phyloP scores from a whole-genome alignment of 2,113 vertebrate species.

The Perca fluviatilis region DNA sequence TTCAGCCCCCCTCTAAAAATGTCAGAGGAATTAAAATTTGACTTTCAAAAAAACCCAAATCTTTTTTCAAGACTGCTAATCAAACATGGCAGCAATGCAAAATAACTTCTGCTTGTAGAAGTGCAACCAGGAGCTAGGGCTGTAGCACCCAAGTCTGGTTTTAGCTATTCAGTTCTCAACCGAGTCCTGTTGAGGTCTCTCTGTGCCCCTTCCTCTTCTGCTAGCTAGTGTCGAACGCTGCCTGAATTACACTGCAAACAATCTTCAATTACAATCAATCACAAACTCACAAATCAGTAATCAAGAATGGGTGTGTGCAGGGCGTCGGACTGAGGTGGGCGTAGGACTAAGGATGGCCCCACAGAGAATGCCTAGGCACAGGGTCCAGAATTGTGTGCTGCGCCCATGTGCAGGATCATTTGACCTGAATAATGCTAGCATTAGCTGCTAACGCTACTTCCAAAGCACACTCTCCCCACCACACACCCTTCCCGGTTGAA shows the following conservation, averaged over 20 bases:
- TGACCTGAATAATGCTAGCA: not conserved
- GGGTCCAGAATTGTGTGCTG: too few relatives aligned
- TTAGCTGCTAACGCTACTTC: not conserved
- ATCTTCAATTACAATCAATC: too few relatives aligned
- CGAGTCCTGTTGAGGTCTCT: not conserved
- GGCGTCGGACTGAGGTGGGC: too few relatives aligned
- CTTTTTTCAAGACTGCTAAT: constrained; percentile 37
- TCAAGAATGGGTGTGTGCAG: too few relatives aligned
- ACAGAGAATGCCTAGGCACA: too few relatives aligned
- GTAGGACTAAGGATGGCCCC: too few relatives aligned
- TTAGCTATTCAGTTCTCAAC: not conserved
- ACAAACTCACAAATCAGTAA: not conserved
- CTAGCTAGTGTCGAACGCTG: not conserved
- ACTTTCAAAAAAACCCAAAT: constrained; percentile 32
- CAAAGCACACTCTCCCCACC: not conserved
- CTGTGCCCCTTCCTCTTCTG: not conserved
- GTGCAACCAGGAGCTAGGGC: not conserved
- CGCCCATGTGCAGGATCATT: not conserved
- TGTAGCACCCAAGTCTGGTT: not conserved
- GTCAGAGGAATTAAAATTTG: constrained; percentile 53
- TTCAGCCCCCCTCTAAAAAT: constrained; percentile 41
- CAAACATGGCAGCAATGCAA: constrained; percentile 36
- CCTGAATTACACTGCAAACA: not conserved
- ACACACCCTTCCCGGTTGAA: not conserved
- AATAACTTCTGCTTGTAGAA: constrained; percentile 4